These are phyloP conservation scores for Thunnus maccoyii DNA, from an alignment of 2,113 vertebrate species.

Conservation along the genomic window DNA sequence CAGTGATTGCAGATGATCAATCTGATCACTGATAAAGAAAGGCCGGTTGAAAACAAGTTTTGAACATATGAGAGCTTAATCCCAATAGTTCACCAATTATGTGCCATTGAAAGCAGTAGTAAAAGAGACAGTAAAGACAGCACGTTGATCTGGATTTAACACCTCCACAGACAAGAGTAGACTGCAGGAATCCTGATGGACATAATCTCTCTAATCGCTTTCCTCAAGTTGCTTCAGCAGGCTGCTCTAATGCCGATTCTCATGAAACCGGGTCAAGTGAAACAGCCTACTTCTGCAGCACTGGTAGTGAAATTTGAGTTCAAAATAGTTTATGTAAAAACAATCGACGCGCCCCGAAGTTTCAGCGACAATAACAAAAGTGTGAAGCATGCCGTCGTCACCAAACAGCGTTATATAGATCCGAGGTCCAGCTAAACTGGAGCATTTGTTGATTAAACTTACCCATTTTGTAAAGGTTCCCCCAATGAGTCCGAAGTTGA, in stretches of 20 bases:
- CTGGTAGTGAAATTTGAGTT: background rate
- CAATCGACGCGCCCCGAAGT: conserved; percentile 29
- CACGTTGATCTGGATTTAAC: conserved; percentile 56
- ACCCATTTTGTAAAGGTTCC: conserved; percentile 75
- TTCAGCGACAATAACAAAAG: conserved; percentile 28
- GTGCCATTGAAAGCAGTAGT: background rate
- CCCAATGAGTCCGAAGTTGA: conserved; percentile 52
- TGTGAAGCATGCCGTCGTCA: conserved; percentile 1
- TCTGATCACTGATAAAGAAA: background rate
- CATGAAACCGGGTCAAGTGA: conserved; percentile 69
- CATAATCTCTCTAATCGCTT: conserved; percentile 85
- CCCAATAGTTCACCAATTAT: background rate
- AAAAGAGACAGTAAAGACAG: conserved; percentile 5
- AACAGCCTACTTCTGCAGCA: background rate
- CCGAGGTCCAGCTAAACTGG: background rate
- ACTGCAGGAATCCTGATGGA: conserved; percentile 70
- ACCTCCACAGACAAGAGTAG: conserved; percentile 53
- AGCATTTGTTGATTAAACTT: conserved; percentile 13
- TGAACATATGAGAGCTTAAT: background rate
- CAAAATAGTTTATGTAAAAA: background rate
- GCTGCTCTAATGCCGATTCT: conserved; percentile 55
- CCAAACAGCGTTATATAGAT: background rate
- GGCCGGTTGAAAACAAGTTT: background rate
- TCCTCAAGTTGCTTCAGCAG: conserved; percentile 61
- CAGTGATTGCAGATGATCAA: conserved; percentile 9